Base-by-base conservation (phyloP, 2,888 invertebrate genomes). In the Anoplius nigerrimus region DNA sequence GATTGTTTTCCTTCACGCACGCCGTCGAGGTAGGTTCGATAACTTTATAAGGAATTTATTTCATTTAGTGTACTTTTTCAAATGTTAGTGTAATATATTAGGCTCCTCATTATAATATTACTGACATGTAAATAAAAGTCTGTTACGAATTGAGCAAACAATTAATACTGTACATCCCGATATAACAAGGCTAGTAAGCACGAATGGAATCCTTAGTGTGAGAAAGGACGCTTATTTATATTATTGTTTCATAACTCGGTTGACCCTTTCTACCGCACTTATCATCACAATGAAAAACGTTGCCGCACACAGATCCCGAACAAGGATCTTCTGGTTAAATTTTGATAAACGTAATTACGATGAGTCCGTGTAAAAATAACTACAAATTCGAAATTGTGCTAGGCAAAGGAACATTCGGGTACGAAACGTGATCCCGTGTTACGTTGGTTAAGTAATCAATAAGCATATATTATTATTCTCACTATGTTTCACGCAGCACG, bases 381-480 rank as follows among this genome's bases (percentile, higher is more conserved):
- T 83, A 80, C 55, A 61, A 70, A 52, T 78, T 80, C 22, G 81
- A 81, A 70, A 62, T 74, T 27, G 52, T 81, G 11, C 57, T 85
- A 15, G 85, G 86, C 22, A 67, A 69, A 45, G 85, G 85, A 66
- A 83, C 75, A 27, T 85, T 85, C 57, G 84, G 85, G 86, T 85
- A 78, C 62, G 60, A 54, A 13, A 63, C 63, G 62, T 66, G 16
- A 55, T 58, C 55, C 27, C 16, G 52, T 60, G 54, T 60, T 57
- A 11, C 16, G 21, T 5, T 51, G 24, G 13, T 34, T 22, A 34
- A 2, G n/a, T 57, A 43, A 46, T 58, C 20, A 45, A 51, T 13
- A 27, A 27, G 45, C 52, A 0, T 2, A 52, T 8, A n/a, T 43
- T 54, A 2, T 42, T 0, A 56, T 60, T 27, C n/a, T n/a, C n/a